A percentile compares a stretch with the other conserved stretches of the same genome.
phyloP scores from a whole-genome alignment of 2,113 vertebrate genomes.

The Piprites chloris region DNA sequence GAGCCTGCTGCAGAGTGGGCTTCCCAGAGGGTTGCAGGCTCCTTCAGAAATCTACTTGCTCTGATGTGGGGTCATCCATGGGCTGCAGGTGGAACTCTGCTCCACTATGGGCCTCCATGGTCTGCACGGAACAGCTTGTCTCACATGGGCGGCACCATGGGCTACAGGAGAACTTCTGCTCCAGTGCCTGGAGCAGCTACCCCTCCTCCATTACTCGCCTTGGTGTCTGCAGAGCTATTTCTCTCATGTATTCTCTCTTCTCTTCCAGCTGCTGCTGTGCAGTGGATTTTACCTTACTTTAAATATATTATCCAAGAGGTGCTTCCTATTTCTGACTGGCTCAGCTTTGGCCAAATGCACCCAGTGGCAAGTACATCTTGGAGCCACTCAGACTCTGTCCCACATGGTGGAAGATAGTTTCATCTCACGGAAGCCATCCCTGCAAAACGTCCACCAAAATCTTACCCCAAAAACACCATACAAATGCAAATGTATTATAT shows the following conservation, averaged over 20 bases:
- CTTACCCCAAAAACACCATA: background rate
- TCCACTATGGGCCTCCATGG: rapidly evolving
- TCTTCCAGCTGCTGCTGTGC: background rate
- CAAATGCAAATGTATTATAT: background rate
- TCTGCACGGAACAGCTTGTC: background rate
- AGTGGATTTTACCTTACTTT: background rate
- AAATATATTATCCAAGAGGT: background rate
- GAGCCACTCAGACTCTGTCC: background rate
- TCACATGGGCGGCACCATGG: rapidly evolving
- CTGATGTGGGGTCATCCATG: rapidly evolving
- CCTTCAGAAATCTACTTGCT: background rate
- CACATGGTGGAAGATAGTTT: background rate
- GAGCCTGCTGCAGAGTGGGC: rapidly evolving
- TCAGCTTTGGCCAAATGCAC: background rate
- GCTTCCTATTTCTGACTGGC: background rate
- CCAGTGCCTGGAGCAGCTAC: rapidly evolving
- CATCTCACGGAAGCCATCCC: background rate
- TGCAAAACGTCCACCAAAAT: background rate
- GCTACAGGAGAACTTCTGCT: background rate
- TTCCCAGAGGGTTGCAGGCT: background rate
- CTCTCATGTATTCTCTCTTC: background rate
- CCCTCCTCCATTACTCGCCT: background rate
- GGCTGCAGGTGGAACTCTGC: background rate
- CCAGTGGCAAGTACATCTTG: rapidly evolving
- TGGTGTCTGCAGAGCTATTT: background rate